Percentiles rank a stretch among this genome's conserved stretches.
phyloP scores from a whole-genome alignment of 53 echinoderm and acorn worm species.

The Astropecten irregularis region DNA sequence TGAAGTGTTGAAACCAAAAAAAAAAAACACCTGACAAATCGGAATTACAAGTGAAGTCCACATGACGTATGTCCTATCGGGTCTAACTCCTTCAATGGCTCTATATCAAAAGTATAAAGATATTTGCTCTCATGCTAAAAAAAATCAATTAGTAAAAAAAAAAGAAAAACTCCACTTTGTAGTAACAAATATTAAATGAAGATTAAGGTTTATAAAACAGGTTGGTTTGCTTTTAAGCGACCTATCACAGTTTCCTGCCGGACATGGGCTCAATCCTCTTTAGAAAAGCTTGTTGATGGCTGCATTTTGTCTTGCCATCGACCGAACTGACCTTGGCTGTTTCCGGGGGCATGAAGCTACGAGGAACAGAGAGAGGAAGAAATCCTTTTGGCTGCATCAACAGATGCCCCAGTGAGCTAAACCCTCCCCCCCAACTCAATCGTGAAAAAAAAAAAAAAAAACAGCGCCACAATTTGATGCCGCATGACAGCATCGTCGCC shows the following conservation, averaged over 20 bases:
- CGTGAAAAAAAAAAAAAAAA: conserved; percentile 10
- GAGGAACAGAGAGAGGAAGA: conserved; percentile 28
- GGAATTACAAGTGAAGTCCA: no score
- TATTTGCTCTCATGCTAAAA: no score
- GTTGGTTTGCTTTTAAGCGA: background rate
- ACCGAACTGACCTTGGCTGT: conserved; percentile 31
- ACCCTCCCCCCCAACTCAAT: conserved; percentile 39
- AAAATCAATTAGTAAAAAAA: no score
- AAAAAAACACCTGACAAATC: no score
- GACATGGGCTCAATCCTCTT: background rate
- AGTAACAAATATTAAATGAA: no score
- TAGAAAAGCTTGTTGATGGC: background rate
- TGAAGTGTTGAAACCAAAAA: no score
- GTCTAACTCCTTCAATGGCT: no score
- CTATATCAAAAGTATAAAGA: no score
- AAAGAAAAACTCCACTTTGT: no score
- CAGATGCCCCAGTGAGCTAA: conserved; percentile 47
- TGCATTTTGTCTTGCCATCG: conserved; percentile 24
- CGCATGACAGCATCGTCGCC: conserved; percentile 27
- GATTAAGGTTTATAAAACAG: no score
- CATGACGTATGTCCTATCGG: no score
- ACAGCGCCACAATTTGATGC: conserved; percentile 7
- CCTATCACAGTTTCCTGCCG: no score
- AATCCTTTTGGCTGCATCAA: conserved; percentile 58
- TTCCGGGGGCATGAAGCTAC: background rate